Evolutionary conservation across 2,797 vertebrate species (phyloP), one percentile per base, ranked within the genome.

Genomic region (Hephaestus fuliginosus): DNA sequence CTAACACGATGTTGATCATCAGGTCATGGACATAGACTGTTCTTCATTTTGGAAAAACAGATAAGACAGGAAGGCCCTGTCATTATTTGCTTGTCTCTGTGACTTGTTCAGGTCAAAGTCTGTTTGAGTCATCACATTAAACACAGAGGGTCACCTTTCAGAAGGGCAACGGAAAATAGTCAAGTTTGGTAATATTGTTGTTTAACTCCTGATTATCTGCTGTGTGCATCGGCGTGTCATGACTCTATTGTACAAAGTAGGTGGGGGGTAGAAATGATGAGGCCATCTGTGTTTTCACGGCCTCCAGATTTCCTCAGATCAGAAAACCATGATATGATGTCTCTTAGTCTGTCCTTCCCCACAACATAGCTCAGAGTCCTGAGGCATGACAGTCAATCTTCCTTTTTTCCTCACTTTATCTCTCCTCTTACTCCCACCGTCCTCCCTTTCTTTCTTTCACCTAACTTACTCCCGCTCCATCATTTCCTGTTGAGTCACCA

Each of bases 401-500:
- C 8, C 46, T 57, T 74, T 55, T 15, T n/a, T 30, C 70, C 68
- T 82, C 66, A 61, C 51, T 74, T 65, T 60, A 63, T 66, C 72
- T 82, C 72, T 83, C 83, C 78, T 81, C 78, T 86, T 76, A 78
- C 89, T 77, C 73, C 88, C 76, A 74, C 81, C 58, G 80, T 86
- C 80, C 77, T 87, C 72, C 70, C 30, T 66, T 86, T 81, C 60
- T 30, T 64, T 73, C 82, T 67, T 82, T 90, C 76, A 86, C 88
- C 84, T 87, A 81, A 76, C 84, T 88, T 86, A 91, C 76, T 85
- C 78, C 55, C 8, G 58, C 75, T 86, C 81, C 82, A 88, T 93
- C 90, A 93, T 87, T 93, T 96, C 94, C 95, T 95, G 95, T 90
- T 95, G 94, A 96, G 90, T 96, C 95, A 96, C 86, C 15, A 58